These are phyloP conservation scores for Fistularia commersonii DNA, from an alignment of 2,797 vertebrate species.

Conservation along the genomic window DNA sequence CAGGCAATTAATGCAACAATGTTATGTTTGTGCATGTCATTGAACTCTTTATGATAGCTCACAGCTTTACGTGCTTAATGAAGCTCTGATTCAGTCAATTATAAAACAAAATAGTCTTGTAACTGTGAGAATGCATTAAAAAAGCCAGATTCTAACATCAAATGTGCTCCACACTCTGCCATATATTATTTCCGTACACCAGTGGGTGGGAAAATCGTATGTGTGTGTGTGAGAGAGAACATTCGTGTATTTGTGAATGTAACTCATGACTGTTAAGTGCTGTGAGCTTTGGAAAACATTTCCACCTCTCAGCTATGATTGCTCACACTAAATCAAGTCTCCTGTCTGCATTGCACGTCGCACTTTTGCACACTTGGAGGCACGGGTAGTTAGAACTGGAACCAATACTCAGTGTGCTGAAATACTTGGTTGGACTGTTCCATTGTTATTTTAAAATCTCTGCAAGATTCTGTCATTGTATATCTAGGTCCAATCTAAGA, in stretches of 20 bases:
- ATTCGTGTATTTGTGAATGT: constrained; percentile 20
- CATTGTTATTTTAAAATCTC: constrained; percentile 16
- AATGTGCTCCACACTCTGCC: constrained; percentile 47
- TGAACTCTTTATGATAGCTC: constrained; percentile 31
- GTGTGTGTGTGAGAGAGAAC: background rate
- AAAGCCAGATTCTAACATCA: constrained; percentile 46
- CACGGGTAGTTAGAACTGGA: background rate
- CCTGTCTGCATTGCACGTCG: constrained; percentile 19
- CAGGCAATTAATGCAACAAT: constrained; percentile 39
- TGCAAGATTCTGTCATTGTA: background rate
- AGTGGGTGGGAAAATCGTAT: constrained; percentile 8
- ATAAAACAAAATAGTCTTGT: constrained; percentile 22
- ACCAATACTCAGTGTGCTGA: constrained; percentile 11
- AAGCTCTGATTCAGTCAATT: background rate
- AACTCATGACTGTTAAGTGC: constrained; percentile 41
- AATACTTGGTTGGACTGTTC: constrained; percentile 24
- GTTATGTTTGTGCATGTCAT: constrained; percentile 24
- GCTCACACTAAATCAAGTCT: constrained; percentile 53
- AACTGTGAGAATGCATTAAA: constrained; percentile 26
- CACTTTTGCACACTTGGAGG: constrained; percentile 4
- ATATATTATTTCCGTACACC: constrained; percentile 36
- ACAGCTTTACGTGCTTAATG: constrained; percentile 12
- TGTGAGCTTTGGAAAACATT: constrained; percentile 53
- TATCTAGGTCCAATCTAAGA: too few species aligned
- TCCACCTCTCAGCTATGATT: constrained; percentile 45